Evolutionary conservation across 2,113 vertebrate species (phyloP).

Genomic region (Heloderma charlesbogerti): DNA sequence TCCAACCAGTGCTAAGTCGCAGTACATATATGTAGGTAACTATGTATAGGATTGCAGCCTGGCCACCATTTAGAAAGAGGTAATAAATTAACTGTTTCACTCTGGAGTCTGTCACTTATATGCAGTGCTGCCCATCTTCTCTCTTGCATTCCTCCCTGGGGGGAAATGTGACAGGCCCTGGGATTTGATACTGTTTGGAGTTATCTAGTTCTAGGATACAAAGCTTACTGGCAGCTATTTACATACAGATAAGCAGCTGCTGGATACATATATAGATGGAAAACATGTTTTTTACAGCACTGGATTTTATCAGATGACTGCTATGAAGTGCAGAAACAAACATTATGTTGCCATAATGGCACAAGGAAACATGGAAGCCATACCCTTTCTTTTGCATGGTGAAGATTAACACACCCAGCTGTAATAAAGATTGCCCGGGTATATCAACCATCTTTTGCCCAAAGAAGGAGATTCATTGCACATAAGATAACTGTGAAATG

Average conservation of each 20-base stretch:
- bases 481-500: conserved; percentile 58
- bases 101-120: not conserved
- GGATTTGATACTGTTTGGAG: conserved; percentile 15
- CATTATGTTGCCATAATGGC: conserved; percentile 4
- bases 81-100: conserved; percentile 1
- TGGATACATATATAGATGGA: not conserved
- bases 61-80: conserved; percentile 15
- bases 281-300: not conserved
- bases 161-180: not conserved
- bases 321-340: conserved; percentile 50
- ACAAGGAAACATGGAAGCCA: conserved; percentile 37
- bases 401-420: conserved; percentile 44
- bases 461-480: conserved; percentile 20
- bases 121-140: not conserved
- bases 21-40: not conserved
- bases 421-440: conserved; percentile 49
- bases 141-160: conserved; percentile 28
- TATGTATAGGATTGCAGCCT: not conserved
- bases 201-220: conserved; percentile 5
- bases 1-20: not conserved
- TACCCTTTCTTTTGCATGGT: conserved; percentile 44
- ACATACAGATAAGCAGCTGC: not conserved
- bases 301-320: conserved; percentile 14
- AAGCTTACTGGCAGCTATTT: conserved; percentile 10
- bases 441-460: not conserved